Conservation (phyloP, 2,113 vertebrate species). For the Poecilia latipinna region DNA sequence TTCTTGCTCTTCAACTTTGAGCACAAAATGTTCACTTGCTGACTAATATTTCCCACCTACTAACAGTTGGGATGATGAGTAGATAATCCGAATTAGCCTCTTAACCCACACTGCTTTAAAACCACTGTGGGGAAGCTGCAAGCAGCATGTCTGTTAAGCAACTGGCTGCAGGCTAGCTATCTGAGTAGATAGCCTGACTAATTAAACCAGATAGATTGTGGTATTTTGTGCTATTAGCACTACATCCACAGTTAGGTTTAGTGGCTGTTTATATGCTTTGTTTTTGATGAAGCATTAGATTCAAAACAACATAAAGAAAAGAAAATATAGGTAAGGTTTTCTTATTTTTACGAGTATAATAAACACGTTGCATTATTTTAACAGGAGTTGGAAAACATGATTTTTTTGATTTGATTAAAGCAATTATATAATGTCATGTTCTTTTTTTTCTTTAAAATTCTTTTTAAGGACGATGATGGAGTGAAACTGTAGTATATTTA, state of each 20-base stretch:
- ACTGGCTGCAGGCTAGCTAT: background rate
- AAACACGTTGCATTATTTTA: background rate
- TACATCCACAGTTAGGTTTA: background rate
- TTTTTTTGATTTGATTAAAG: too few relatives aligned
- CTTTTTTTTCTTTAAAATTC: background rate
- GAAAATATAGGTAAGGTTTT: background rate
- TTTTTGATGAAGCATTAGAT: background rate
- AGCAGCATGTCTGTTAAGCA: background rate
- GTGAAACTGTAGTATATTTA: background rate
- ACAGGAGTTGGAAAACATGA: background rate
- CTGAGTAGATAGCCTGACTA: too few relatives aligned
- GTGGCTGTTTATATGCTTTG: background rate
- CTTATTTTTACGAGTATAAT: background rate
- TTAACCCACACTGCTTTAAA: background rate
- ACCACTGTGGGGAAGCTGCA: background rate
- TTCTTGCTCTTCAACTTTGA: background rate
- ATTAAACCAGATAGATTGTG: too few relatives aligned
- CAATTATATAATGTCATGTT: too few relatives aligned
- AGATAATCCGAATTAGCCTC: background rate
- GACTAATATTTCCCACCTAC: background rate
- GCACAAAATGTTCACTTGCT: background rate
- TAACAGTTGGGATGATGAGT: background rate
- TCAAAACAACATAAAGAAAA: background rate
- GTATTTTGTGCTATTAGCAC: background rate
- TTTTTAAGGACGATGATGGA: background rate